Evolutionary conservation across 1,140 invertebrate genomes (phyloP), one percentile per base, ranked within the genome.

Genomic region (Pogonomyrmex californicus): DNA sequence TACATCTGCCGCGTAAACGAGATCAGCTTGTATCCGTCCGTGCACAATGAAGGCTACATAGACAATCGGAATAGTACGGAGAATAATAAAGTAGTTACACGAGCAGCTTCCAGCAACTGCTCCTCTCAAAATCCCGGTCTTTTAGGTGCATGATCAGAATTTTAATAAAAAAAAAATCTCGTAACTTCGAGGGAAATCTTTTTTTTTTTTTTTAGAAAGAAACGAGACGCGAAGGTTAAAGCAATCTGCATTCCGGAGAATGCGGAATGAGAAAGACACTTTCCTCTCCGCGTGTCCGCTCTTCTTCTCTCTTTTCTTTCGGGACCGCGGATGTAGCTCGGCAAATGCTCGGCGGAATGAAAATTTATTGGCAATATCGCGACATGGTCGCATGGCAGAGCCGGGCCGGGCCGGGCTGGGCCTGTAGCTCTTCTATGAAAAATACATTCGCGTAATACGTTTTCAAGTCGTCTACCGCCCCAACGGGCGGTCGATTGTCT

Each of bases 291-390:
- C 4, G 41, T 71, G 41, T 63, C 47, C 33, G 47, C 47, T 47
- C 71, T 62, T n/a, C n/a, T n/a, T n/a, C n/a, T 70, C 51, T 17
- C 36, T 63, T 47, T 23, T 62, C 58, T 65, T 73, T 49, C 78
- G 54, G 10, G 68, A 47, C 56, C 56, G 49, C 66, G 49, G 62
- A 85, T 85, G 49, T 62, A 38, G 58, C 62, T 44, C 70, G 73
- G 77, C 76, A 88, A 90, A 90, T 87, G 60, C 87, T 82, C 62
- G 79, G 17, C 44, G 63, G 33, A 86, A 87, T 90, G 86, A 79
- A 75, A 87, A 90, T 87, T 87, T 90, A 90, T 90, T 79, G 88
- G 68, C 79, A 87, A 88, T 88, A 87, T 71, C 62, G 38, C 49
- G 83, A 73, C 82, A 85, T 12, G 36, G 5, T 6, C 14, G 58